These are phyloP conservation scores for Aphelenchoides fujianensis DNA, from an alignment of 1,140 invertebrate genomes.

Conservation along the genomic window DNA sequence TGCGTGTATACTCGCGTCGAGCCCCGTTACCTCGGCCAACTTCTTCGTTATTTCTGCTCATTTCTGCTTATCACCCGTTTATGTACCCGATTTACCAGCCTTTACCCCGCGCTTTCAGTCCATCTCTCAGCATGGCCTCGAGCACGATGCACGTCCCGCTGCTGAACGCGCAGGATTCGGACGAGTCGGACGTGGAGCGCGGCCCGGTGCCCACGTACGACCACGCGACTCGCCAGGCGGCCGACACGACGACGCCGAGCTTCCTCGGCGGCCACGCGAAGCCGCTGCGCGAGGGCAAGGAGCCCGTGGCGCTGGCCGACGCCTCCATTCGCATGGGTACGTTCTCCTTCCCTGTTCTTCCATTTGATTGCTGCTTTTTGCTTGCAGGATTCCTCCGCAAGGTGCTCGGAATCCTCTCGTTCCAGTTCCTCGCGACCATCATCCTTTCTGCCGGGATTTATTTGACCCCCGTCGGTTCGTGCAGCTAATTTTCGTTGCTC, in stretches of 20 bases:
- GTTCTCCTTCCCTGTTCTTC: not conserved
- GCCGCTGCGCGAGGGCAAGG: not conserved
- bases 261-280: not conserved
- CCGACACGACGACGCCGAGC: too few relatives aligned
- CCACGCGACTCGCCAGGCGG: not conserved
- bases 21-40: too few relatives aligned
- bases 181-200: slow-evolving; percentile 8
- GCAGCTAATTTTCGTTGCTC: too few relatives aligned
- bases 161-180: not conserved
- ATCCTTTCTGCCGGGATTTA: slow-evolving; percentile 51
- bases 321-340: slow-evolving; percentile 47
- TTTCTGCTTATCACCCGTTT: too few relatives aligned
- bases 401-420: slow-evolving; percentile 56
- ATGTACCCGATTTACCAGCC: too few relatives aligned
- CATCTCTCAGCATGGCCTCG: too few relatives aligned
- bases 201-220: not conserved
- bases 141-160: slow-evolving; percentile 6
- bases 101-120: too few relatives aligned
- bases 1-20: too few relatives aligned
- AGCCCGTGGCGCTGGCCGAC: slow-evolving; percentile 42
- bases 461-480: slow-evolving; percentile 53
- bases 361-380: slow-evolving; percentile 18
- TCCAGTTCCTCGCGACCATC: slow-evolving; percentile 55
- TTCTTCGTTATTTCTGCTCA: too few relatives aligned
- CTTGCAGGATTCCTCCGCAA: slow-evolving; percentile 60